Base-by-base conservation (phyloP, 2,797 vertebrate genomes). In the Chromobotia macracanthus region DNA sequence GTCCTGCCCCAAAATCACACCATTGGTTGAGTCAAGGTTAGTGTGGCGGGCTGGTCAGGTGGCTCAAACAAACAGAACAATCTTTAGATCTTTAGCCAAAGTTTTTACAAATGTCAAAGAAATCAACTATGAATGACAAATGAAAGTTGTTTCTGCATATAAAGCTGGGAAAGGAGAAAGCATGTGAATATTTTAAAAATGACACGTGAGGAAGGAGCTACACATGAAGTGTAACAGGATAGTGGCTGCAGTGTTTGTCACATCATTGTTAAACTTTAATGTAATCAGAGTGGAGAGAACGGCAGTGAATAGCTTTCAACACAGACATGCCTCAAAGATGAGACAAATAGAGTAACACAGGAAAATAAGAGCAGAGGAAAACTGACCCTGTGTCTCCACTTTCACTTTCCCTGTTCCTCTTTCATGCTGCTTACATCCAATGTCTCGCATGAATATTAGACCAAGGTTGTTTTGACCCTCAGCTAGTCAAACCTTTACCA, bases 181-280 rank as follows among this genome's bases (percentile, higher is more conserved):
- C n/a, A 7, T 51, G 7, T 51, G 38, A 51, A 51, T 18, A 18
- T 1, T 6, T 51, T 3, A 51, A n/a, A 51, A n/a, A 48, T 10
- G 15, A 51, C 18, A 46, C 11, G 12, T 44, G 41, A 53, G 25
- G 38, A 12, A 46, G 50, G 12, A 48, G 61, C n/a, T n/a, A 8
- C 5, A 53, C n/a, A 51, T 35, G 38, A 46, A 63, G 58, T 77
- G 77, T 50, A 82, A 81, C 3, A 41, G 61, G 68, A 78, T 79
- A 66, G 15, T 31, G 71, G 48, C 38, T 73, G 74, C 73, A 75
- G 51, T 44, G 71, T 56, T 79, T 63, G 74, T 72, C 67, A 75
- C 72, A 38, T 31, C 53, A 31, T 41, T 50, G 60, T 82, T 82
- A 73, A 85, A 83, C 50, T 82, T 83, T 85, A 77, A 85, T 80